phyloP scores from a whole-genome alignment of 2,888 invertebrate species.

The Dasypolia templi region DNA sequence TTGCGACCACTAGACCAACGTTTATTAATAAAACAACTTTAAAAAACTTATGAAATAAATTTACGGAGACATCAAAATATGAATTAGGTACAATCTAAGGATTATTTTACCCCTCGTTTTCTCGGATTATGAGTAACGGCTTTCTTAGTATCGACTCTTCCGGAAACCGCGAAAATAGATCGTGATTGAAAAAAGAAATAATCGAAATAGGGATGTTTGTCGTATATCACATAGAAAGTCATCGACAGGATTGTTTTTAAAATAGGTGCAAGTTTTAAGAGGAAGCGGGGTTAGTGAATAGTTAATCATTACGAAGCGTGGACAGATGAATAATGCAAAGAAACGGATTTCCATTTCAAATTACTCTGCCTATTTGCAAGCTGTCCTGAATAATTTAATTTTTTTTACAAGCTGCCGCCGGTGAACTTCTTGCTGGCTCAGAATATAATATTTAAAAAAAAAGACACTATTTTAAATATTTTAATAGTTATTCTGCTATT shows the following conservation, averaged over 20 bases:
- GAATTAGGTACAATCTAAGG: background rate
- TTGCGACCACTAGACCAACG: no score
- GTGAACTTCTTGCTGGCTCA: no score
- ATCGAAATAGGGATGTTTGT: constrained; percentile 38
- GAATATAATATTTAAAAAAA: no score
- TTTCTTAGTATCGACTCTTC: constrained; percentile 33
- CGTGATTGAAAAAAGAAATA: constrained; percentile 9
- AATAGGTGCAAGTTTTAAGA: constrained; percentile 24
- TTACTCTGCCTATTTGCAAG: background rate
- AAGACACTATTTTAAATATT: no score
- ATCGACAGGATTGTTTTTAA: constrained; percentile 51
- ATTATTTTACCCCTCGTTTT: background rate
- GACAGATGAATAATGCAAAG: no score
- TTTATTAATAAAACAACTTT: no score
- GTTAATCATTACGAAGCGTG: no score
- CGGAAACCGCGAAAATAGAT: constrained; percentile 24
- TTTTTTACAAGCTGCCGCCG: no score
- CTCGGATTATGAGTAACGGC: constrained; percentile 1
- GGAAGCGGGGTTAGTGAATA: constrained; percentile 1
- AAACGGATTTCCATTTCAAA: no score
- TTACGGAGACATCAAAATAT: background rate
- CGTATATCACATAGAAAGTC: constrained; percentile 22
- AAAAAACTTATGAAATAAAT: no score
- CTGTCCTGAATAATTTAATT: background rate
- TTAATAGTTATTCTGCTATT: no score